phyloP scores from a whole-genome alignment of 2,888 invertebrate species.

The Parochlus steinenii region DNA sequence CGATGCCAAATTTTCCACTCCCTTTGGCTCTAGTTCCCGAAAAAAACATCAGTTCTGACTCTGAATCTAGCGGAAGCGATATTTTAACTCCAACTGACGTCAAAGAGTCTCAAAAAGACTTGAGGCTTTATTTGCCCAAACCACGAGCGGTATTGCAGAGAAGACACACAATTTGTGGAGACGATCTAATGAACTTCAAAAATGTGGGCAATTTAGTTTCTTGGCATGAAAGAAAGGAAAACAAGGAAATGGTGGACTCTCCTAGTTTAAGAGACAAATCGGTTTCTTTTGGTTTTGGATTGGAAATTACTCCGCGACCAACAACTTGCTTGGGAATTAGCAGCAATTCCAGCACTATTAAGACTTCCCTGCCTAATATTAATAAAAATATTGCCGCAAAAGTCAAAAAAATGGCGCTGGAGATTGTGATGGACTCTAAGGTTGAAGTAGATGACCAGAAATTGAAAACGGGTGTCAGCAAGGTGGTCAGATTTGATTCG shows the following conservation, averaged over 20 bases:
- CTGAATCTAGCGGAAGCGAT: conserved; percentile 35
- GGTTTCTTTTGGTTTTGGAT: conserved; percentile 57
- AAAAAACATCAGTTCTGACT: conserved; percentile 19
- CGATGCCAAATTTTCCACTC: conserved; percentile 42
- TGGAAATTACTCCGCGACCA: conserved; percentile 50
- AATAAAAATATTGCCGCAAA: conserved; percentile 12
- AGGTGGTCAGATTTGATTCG: conserved; percentile 30
- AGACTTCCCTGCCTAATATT: conserved; percentile 16
- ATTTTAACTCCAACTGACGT: conserved; percentile 32
- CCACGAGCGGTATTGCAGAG: conserved; percentile 55
- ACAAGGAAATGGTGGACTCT: conserved; percentile 27
- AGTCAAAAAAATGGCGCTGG: not conserved
- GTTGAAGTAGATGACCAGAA: conserved; percentile 15
- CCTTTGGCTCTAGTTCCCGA: conserved; percentile 24
- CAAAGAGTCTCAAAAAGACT: conserved; percentile 25
- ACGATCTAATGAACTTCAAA: conserved; percentile 38
- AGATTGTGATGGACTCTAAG: conserved; percentile 5
- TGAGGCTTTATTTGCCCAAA: conserved; percentile 53
- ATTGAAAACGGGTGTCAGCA: conserved; percentile 28
- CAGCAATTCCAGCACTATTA: conserved; percentile 15
- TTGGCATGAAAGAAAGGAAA: conserved; percentile 54
- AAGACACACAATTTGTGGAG: conserved; percentile 77
- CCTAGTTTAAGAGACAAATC: conserved; percentile 60
- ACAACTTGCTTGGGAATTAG: conserved; percentile 45
- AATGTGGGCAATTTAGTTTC: conserved; percentile 34